phyloP scores from a whole-genome alignment of 2,888 invertebrate genomes.

The Amiota minor region DNA sequence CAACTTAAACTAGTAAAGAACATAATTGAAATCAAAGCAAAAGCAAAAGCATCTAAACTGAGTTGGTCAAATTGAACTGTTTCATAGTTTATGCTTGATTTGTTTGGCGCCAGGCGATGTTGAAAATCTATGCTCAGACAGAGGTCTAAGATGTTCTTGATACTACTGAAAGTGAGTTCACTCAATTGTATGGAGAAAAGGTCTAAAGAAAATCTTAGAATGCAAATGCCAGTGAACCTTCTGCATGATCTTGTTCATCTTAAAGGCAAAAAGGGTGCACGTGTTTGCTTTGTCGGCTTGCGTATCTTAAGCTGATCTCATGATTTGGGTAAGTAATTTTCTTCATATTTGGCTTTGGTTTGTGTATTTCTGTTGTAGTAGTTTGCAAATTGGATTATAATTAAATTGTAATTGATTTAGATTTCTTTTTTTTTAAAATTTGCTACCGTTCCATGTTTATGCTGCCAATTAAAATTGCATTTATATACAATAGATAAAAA shows the following conservation, averaged over 20 bases:
- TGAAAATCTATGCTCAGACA: conserved; percentile 25
- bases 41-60: not conserved
- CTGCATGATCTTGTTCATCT: not conserved
- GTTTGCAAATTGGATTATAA: conserved; percentile 64
- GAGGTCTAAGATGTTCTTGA: not conserved
- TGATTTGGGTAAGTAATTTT: conserved; percentile 50
- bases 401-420: conserved; percentile 55
- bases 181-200: not conserved
- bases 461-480: conserved; percentile 24
- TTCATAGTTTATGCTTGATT: conserved; percentile 44
- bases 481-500: not conserved
- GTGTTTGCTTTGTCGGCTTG: conserved; percentile 31
- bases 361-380: conserved; percentile 45
- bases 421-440: not conserved
- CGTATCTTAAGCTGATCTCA: conserved; percentile 64
- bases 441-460: not conserved
- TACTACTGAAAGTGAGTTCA: no score
- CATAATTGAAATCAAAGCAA: conserved; percentile 52
- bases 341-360: conserved; percentile 26
- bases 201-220: not conserved
- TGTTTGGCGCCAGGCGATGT: conserved; percentile 57
- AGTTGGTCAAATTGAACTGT: conserved; percentile 21
- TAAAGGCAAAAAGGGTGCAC: conserved; percentile 50
- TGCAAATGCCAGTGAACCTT: conserved; percentile 16
- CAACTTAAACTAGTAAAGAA: conserved; percentile 51